Evolutionary conservation across 1,140 invertebrate species (phyloP).

Genomic region (Hyles vespertilio): DNA sequence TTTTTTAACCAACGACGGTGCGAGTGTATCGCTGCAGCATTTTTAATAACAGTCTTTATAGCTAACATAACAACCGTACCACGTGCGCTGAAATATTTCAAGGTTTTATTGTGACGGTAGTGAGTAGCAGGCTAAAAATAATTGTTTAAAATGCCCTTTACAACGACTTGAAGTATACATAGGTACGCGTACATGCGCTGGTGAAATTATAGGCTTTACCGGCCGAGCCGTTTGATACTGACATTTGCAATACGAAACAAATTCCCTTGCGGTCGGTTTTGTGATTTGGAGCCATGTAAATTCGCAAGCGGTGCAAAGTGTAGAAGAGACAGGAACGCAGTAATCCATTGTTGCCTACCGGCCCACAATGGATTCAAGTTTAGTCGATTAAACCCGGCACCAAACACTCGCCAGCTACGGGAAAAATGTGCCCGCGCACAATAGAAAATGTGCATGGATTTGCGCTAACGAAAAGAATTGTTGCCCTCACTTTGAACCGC

Average conservation of each 20-base stretch:
- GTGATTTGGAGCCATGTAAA: constrained; percentile 19
- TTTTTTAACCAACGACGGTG: neutral
- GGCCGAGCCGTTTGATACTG: constrained; percentile 1
- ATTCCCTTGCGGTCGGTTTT: constrained; percentile 9
- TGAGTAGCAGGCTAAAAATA: too few relatives aligned
- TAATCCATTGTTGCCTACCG: constrained; percentile 32
- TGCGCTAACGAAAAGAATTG: constrained; percentile 22
- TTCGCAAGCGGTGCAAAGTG: constrained; percentile 19
- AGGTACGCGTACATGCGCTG: neutral
- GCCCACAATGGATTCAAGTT: constrained; percentile 33
- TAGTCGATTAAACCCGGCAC: constrained; percentile 37
- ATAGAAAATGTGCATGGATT: constrained; percentile 27
- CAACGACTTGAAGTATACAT: neutral
- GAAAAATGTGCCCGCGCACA: constrained; percentile 30
- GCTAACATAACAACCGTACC: neutral
- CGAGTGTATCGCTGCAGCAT: neutral
- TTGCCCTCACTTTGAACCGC: constrained; percentile 20
- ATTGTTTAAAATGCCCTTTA: too few relatives aligned
- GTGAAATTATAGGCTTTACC: neutral
- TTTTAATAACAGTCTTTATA: neutral
- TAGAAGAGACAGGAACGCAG: constrained; percentile 12
- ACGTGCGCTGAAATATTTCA: neutral
- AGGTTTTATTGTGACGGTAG: too few relatives aligned
- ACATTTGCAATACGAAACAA: neutral
- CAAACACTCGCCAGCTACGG: constrained; percentile 35